Evolutionary conservation across 2,113 vertebrate genomes (phyloP).

Genomic region (Peromyscus leucopus): DNA sequence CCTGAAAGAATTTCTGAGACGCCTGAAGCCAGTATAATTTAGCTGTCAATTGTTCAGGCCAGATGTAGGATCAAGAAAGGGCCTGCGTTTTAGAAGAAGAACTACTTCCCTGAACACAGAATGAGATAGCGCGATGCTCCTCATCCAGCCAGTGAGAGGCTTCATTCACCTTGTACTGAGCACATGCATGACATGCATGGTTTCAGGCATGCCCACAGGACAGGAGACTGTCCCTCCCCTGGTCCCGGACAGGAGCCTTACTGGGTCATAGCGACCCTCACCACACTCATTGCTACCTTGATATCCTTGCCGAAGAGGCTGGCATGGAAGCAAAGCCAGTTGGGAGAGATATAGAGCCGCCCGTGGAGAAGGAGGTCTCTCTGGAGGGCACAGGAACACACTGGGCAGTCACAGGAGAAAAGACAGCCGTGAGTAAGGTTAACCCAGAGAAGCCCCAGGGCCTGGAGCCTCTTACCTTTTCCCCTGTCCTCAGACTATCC

Average conservation of each 20-base stretch:
- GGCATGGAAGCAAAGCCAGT: conserved; percentile 98
- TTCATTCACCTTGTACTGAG: not conserved
- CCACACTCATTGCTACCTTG: conserved; percentile 89
- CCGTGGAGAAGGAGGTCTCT: conserved; percentile 97
- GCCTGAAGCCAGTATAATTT: not conserved
- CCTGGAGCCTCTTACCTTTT: not conserved
- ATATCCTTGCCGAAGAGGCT: conserved; percentile 98
- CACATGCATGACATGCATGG: not conserved
- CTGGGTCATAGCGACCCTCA: not conserved
- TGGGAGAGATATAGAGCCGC: conserved; percentile 97
- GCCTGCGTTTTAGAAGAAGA: not conserved
- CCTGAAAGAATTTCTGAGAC: conserved; percentile 15
- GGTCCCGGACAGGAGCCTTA: not conserved
- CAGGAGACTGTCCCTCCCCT: not conserved
- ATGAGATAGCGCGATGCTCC: not conserved
- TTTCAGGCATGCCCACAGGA: not conserved
- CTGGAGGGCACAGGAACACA: conserved; percentile 97
- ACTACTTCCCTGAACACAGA: not conserved
- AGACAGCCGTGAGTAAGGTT: not conserved
- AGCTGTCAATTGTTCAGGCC: not conserved
- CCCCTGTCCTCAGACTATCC: not conserved
- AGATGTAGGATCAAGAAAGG: not conserved
- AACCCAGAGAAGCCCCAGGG: not conserved
- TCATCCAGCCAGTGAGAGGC: not conserved
- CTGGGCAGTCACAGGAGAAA: conserved; percentile 82